Conservation (phyloP, 2,888 invertebrate genomes). For the Craniophora ligustri region DNA sequence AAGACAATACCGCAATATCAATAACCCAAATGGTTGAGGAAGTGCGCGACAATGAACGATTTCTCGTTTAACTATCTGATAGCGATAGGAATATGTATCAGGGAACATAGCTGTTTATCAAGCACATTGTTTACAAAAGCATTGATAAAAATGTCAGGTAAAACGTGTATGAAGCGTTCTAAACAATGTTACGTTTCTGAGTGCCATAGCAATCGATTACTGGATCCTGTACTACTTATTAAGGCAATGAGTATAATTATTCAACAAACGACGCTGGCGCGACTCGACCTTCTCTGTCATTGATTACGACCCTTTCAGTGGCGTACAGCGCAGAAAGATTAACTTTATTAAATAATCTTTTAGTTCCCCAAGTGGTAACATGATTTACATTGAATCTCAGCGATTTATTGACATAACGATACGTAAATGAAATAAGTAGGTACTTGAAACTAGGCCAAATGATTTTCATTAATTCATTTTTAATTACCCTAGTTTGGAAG, state of each 20-base stretch:
- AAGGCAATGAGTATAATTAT: slow-evolving; percentile 12
- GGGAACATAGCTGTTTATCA: slow-evolving; percentile 71
- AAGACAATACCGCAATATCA: slow-evolving; percentile 10
- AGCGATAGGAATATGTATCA: slow-evolving; percentile 66
- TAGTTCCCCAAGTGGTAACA: no score
- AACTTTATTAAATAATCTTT: background rate
- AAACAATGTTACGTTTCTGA: slow-evolving; percentile 57
- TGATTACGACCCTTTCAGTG: background rate
- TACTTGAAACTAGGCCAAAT: background rate
- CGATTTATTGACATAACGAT: background rate
- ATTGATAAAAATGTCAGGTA: slow-evolving; percentile 77
- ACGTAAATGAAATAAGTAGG: background rate
- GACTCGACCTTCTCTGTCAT: background rate
- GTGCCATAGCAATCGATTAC: slow-evolving; percentile 54
- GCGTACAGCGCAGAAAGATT: background rate
- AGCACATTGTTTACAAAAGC: slow-evolving; percentile 75
- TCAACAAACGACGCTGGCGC: background rate
- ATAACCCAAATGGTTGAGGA: slow-evolving; percentile 30
- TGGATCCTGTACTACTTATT: slow-evolving; percentile 33
- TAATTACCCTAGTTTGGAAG: background rate
- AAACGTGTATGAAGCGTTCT: slow-evolving; percentile 67
- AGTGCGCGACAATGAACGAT: slow-evolving; percentile 55
- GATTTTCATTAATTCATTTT: background rate
- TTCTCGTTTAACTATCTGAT: slow-evolving; percentile 66
- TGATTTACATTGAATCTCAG: no score